Percentiles rank a stretch among this genome's conserved stretches.
phyloP scores from a whole-genome alignment of 2,888 invertebrate genomes.

The Heteropelma amictum region DNA sequence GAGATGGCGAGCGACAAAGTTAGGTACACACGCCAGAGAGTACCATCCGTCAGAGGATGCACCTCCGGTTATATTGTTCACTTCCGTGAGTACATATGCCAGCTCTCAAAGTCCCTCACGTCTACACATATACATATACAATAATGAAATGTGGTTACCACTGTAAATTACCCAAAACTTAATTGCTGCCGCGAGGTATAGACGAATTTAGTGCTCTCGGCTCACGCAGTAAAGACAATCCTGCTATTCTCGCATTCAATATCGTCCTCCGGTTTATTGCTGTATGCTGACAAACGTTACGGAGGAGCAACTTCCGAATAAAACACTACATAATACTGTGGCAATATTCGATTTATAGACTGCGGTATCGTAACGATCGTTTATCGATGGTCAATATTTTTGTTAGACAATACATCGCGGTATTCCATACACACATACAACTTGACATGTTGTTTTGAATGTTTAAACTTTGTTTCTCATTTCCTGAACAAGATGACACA shows the following conservation, averaged over 20 bases:
- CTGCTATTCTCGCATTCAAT: neutral
- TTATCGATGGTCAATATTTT: too few species aligned
- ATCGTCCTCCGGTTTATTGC: neutral
- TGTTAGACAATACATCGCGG: too few species aligned
- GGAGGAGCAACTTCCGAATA: too few species aligned
- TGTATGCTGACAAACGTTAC: neutral
- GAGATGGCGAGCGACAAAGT: neutral
- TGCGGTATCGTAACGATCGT: too few species aligned
- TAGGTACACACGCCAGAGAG: neutral
- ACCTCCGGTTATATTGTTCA: neutral
- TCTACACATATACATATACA: neutral
- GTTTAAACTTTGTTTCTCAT: too few species aligned
- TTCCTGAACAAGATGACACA: too few species aligned
- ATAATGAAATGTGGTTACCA: constrained; percentile 13
- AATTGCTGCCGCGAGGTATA: constrained; percentile 4
- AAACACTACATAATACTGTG: too few species aligned
- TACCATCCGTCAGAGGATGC: constrained; percentile 9
- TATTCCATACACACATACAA: neutral
- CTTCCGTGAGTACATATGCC: constrained; percentile 7
- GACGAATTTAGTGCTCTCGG: constrained; percentile 21
- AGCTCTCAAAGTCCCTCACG: constrained; percentile 1
- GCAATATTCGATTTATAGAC: too few species aligned
- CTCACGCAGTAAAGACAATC: neutral
- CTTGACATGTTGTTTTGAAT: too few species aligned
- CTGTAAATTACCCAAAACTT: constrained; percentile 20